These are phyloP conservation scores for Liasis olivaceus DNA, from an alignment of 2,797 vertebrate genomes.

Conservation along the genomic window DNA sequence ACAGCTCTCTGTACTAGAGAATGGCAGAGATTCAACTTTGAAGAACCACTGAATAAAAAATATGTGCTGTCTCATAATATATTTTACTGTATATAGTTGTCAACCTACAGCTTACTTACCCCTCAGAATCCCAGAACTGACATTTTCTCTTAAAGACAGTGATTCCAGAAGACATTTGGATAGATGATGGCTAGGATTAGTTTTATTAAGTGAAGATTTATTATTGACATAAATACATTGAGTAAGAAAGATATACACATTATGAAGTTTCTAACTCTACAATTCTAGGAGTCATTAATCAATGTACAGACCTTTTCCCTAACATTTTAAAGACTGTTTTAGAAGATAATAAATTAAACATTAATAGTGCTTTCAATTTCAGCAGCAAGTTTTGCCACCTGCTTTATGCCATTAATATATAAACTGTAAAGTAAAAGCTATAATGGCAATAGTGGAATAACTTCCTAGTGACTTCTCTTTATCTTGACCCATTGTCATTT, in stretches of 20 bases:
- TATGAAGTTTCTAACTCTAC: background rate
- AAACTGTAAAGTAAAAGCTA: slow-evolving; percentile 14
- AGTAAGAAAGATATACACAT: background rate
- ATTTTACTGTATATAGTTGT: background rate
- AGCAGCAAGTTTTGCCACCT: slow-evolving; percentile 18
- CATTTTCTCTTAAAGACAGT: background rate
- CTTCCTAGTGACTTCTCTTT: slow-evolving; percentile 15
- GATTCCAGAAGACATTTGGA: background rate
- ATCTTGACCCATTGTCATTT: background rate
- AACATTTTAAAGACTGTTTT: slow-evolving; percentile 24
- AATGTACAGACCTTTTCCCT: background rate
- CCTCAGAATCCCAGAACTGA: background rate
- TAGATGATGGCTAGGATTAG: background rate
- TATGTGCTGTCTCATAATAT: background rate
- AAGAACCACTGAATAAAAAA: background rate
- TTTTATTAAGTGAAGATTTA: background rate
- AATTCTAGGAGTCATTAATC: background rate
- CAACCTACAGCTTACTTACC: background rate
- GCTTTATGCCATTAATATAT: slow-evolving; percentile 18
- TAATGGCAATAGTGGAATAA: background rate
- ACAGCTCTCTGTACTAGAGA: background rate
- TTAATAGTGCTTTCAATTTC: slow-evolving; percentile 23
- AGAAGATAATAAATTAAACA: slow-evolving; percentile 11
- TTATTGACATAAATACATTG: background rate
- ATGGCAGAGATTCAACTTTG: background rate